Conservation (phyloP, 2,888 invertebrate genomes). For the Trichogramma dendrolimi region DNA sequence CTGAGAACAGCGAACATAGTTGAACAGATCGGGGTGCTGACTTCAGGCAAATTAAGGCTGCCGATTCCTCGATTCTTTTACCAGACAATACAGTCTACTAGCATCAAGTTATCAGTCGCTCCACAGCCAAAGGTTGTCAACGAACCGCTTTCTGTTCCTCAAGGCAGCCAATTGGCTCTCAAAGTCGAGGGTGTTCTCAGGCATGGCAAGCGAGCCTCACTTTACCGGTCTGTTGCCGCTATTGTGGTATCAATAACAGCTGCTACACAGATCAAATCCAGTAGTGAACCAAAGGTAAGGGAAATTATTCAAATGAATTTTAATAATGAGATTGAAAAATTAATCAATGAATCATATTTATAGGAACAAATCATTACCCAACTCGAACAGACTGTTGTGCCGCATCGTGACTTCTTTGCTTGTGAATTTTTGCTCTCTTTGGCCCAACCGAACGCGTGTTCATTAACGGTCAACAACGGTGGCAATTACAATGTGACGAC, state of each 20-base stretch:
- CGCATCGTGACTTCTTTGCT: slow-evolving; percentile 87
- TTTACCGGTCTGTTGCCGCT: slow-evolving; percentile 68
- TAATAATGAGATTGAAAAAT: background rate
- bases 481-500: slow-evolving; percentile 74
- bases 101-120: slow-evolving; percentile 74
- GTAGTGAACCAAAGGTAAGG: slow-evolving; percentile 37
- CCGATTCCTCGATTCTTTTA: slow-evolving; percentile 75
- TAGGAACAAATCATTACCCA: slow-evolving; percentile 57
- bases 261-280: slow-evolving; percentile 54
- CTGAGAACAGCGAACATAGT: slow-evolving; percentile 55
- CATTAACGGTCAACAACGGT: slow-evolving; percentile 52
- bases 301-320: slow-evolving; percentile 37
- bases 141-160: slow-evolving; percentile 79
- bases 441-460: slow-evolving; percentile 38
- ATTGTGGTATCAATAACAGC: slow-evolving; percentile 70
- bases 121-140: slow-evolving; percentile 75
- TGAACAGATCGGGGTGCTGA: slow-evolving; percentile 56
- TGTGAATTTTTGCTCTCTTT: slow-evolving; percentile 84
- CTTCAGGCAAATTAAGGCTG: slow-evolving; percentile 53
- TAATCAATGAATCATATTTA: background rate
- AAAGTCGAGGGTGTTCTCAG: slow-evolving; percentile 92
- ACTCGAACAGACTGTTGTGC: slow-evolving; percentile 70
- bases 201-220: slow-evolving; percentile 64
- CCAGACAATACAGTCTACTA: slow-evolving; percentile 79
- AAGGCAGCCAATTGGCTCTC: slow-evolving; percentile 80